Base-by-base conservation (phyloP, 1,140 invertebrate species). In the Psix sp. region DNA sequence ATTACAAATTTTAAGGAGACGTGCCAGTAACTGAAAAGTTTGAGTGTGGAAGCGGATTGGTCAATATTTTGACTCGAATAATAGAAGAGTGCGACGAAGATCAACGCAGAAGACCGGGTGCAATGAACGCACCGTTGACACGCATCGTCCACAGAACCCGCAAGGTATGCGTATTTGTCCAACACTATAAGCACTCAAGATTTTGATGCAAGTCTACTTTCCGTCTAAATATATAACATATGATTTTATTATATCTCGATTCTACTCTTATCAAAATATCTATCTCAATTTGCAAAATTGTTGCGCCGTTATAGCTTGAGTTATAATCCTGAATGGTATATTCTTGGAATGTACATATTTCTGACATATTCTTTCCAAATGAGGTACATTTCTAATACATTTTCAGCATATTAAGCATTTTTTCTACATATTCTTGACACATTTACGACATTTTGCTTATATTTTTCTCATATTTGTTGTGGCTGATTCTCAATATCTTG, bases 71-170 rank as follows among this genome's bases (percentile, higher is more conserved):
- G 38, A 45, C 35, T 62, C 71, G 52, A 65, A 71, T 75, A 71
- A 71, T 66, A 75, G 67, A 70, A 70, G 66, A 71, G 43, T 54
- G 13, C 26, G 39, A 16, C 40, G 40, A 42, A 71, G 54, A 45
- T 46, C 20, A 16, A 18, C 15, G 38, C 51, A 57, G 51, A 36
- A 51, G 21, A 48, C 21, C 35, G 62, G 38, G 70, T 62, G 70
- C 70, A 73, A 73, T 43, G 70, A 73, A 73, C 70, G 70, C 70
- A 66, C 66, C 70, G 70, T 66, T 66, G 70, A 73, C 70, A 73
- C 70, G 66, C 66, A 49, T 73, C 46, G 38, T 15, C 29, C 56
- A 11, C 26, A 35, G 42, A 26, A 13, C 15, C 59, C 65, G 54
- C 39, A 59, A 72, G 68, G 68, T 72, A 72, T 60, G 68, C 46